Evolutionary conservation across 2,888 invertebrate genomes (phyloP).

Genomic region (Euzetes globulus): DNA sequence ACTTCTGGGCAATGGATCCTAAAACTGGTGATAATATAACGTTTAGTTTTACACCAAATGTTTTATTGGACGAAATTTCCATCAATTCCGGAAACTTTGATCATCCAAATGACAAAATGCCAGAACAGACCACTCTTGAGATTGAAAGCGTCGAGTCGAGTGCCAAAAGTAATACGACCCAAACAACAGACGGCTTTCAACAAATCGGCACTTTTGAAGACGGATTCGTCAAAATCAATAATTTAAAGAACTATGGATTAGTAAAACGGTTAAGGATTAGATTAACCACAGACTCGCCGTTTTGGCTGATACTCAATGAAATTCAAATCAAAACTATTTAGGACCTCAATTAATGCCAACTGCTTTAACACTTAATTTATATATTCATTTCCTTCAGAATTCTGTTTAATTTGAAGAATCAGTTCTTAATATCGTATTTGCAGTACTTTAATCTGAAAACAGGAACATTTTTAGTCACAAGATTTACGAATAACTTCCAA

Average conservation of each 20-base stretch:
- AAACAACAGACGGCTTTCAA: conserved; percentile 39
- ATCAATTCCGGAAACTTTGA: conserved; percentile 80
- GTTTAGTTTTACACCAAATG: conserved; percentile 69
- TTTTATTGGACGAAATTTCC: conserved; percentile 59
- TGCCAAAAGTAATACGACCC: conserved; percentile 25
- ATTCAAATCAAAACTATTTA: background rate
- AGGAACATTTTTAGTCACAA: too few relatives aligned
- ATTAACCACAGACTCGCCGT: background rate
- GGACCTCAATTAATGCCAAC: background rate
- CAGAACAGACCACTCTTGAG: conserved; percentile 73
- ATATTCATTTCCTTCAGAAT: background rate
- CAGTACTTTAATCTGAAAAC: too few relatives aligned
- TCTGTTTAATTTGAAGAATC: background rate
- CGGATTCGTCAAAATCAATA: conserved; percentile 7
- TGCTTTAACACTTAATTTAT: too few relatives aligned
- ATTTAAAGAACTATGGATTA: background rate
- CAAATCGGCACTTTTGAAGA: conserved; percentile 40
- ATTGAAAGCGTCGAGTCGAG: conserved; percentile 48
- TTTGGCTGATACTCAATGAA: conserved; percentile 28
- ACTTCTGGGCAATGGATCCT: conserved; percentile 84
- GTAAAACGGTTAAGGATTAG: background rate
- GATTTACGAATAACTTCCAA: too few relatives aligned
- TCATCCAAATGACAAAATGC: conserved; percentile 77
- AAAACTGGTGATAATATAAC: conserved; percentile 69
- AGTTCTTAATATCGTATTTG: background rate